Evolutionary conservation across 2,113 vertebrate species (phyloP).

Genomic region (Triplophysa rosa): DNA sequence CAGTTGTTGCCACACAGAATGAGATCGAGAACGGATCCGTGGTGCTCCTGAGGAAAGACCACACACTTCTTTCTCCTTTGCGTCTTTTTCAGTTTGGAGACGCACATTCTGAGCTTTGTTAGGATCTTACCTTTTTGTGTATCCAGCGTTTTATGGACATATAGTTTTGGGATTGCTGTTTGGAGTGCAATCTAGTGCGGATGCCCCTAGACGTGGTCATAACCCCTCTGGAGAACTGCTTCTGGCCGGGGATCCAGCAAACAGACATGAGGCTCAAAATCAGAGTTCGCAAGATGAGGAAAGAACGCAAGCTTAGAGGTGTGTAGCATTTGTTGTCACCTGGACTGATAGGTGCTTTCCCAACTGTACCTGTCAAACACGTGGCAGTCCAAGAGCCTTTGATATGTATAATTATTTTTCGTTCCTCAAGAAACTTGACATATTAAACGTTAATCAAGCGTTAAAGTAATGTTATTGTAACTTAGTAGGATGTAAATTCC

Average conservation of each 20-base stretch:
- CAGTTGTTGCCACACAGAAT: slow-evolving; percentile 68
- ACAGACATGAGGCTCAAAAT: slow-evolving; percentile 90
- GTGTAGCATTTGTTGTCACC: slow-evolving; percentile 63
- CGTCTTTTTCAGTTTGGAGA: slow-evolving; percentile 4
- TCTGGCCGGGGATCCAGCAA: slow-evolving; percentile 82
- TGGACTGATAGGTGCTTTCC: slow-evolving; percentile 39
- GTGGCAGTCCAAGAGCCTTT: background rate
- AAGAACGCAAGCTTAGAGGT: slow-evolving; percentile 86
- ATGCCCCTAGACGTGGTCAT: slow-evolving; percentile 86
- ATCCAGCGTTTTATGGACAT: background rate
- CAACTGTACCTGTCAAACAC: slow-evolving; percentile 23
- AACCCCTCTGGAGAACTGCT: slow-evolving; percentile 78
- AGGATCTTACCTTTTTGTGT: background rate
- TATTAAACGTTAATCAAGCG: background rate
- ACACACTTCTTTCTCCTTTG: slow-evolving; percentile 12
- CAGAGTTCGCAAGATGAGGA: slow-evolving; percentile 87
- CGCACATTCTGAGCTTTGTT: slow-evolving; percentile 39
- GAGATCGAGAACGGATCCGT: slow-evolving; percentile 48
- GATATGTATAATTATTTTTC: background rate
- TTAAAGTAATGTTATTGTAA: too few relatives aligned
- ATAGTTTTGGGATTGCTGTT: slow-evolving; percentile 51
- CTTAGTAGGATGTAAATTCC: too few relatives aligned
- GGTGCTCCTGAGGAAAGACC: slow-evolving; percentile 35
- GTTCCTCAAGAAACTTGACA: background rate
- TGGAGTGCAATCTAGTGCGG: slow-evolving; percentile 64